Percentiles rank a stretch among this genome's conserved stretches.
phyloP scores from a whole-genome alignment of 2,797 vertebrate species.

The Falco novaeseelandiae region DNA sequence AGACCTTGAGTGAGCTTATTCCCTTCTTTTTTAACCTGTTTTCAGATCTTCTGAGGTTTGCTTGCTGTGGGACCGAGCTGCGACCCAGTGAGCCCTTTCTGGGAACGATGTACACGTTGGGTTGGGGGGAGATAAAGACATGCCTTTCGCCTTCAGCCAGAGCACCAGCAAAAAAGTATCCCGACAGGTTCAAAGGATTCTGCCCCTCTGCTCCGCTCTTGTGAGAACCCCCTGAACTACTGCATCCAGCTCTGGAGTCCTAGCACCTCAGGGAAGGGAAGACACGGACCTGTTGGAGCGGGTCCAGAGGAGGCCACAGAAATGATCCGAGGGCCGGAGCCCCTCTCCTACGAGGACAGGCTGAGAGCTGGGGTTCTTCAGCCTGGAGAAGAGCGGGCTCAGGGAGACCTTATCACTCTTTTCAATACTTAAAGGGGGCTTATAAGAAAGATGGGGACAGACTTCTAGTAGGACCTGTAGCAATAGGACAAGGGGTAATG shows the following conservation, averaged over 20 bases:
- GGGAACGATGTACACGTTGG: background rate
- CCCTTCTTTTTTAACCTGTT: background rate
- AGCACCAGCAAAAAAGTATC: background rate
- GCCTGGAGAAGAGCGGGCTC: background rate
- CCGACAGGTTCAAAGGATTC: background rate
- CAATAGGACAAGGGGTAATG: background rate
- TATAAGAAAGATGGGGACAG: background rate
- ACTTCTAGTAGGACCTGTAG: background rate
- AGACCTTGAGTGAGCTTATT: background rate
- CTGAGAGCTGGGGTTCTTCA: background rate
- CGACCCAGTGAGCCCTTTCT: background rate
- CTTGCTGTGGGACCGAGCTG: background rate
- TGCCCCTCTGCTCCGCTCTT: background rate
- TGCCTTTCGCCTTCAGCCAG: background rate
- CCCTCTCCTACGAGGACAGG: background rate
- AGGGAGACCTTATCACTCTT: background rate
- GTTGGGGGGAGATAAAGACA: background rate
- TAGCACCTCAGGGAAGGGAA: background rate
- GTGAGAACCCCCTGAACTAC: accelerated
- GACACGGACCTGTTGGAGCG: accelerated
- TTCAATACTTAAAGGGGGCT: background rate
- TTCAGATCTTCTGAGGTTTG: background rate
- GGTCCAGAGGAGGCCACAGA: background rate
- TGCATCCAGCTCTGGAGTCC: background rate
- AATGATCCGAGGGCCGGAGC: background rate